Base-by-base conservation (phyloP, 2,888 invertebrate species). In the Lithophane socia region DNA sequence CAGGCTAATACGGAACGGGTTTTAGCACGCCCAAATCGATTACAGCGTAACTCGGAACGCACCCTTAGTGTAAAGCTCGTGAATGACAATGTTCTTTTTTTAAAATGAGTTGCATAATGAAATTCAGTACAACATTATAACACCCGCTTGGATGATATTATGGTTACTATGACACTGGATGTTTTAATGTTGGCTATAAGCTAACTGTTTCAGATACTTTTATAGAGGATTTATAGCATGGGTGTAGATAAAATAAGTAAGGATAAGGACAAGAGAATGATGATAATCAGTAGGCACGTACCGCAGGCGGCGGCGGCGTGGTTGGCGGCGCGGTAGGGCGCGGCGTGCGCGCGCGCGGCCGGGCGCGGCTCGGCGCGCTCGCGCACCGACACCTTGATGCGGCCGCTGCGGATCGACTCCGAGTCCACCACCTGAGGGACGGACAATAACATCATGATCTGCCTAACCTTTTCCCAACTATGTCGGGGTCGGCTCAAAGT, bases 341-440 rank as follows among this genome's bases (percentile, higher is more conserved):
- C 47, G 88, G 87, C 88, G 73, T 93, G 86, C 37, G 90, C 87
- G 21, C 92, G 89, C 8, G 83, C 75, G 5, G 90, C 86, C 5
- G 97, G 94, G 72, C 93, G 92, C 0, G 98, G 98, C 89, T 98
- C 97, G 0, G 91, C 87, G 0, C 90, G 54, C 73, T 97, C 96
- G 5, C 88, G 89, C 87, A 98, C 95, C 0, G 92, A 92, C 80
- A 98, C 97, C 91, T 97, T 97, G 71, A 98, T 95, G 75, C 97
- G 96, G 0, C 97, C 97, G 82, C 97, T 97, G 86, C 97, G 97
- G 10, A 95, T 90, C 10, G 95, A 93, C 37, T 94, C 97, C 10
- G 97, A 96, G 67, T 97, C 97, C 58, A 97, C 92, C 68, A 98
- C 97, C 97, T 98, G 89, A 0, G 3, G 5, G 52, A 7, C 0